These are phyloP conservation scores for Phengaris arion DNA, from an alignment of 2,888 invertebrate species.

Conservation along the genomic window DNA sequence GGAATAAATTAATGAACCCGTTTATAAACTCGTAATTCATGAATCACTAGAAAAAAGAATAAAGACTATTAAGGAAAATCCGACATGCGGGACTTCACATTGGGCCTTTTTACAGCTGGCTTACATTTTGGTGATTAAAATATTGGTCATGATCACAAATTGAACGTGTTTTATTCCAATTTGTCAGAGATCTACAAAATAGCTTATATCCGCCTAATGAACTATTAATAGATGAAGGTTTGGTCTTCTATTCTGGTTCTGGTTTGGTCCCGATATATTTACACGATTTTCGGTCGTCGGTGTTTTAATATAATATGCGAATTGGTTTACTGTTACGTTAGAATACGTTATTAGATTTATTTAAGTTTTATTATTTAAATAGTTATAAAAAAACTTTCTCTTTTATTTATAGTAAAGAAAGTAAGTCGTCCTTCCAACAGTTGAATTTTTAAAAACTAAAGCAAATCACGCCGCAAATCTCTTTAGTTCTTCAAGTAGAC, in stretches of 20 bases:
- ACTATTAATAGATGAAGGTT: too few species aligned
- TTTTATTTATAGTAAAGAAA: not conserved
- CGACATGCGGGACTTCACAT: not conserved
- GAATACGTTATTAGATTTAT: not conserved
- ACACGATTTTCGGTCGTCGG: not conserved
- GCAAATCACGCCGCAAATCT: not conserved
- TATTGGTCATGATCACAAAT: constrained; percentile 3
- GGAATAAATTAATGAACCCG: too few species aligned
- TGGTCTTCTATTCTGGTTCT: too few species aligned
- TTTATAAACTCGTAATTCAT: not conserved
- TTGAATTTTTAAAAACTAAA: too few species aligned
- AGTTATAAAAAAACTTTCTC: not conserved
- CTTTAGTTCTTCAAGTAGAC: too few species aligned
- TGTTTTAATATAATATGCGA: not conserved
- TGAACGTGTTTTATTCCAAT: not conserved
- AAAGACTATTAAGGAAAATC: not conserved
- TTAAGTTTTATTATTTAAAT: not conserved
- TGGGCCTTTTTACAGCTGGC: not conserved
- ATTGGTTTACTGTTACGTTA: not conserved
- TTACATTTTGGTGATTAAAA: constrained; percentile 2
- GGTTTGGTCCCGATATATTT: not conserved
- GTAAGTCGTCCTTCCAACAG: not conserved
- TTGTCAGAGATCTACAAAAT: too few species aligned
- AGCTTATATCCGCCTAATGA: too few species aligned
- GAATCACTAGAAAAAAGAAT: not conserved